Base-by-base conservation (phyloP, 1,140 invertebrate genomes). In the Scaptomyza graminum region DNA sequence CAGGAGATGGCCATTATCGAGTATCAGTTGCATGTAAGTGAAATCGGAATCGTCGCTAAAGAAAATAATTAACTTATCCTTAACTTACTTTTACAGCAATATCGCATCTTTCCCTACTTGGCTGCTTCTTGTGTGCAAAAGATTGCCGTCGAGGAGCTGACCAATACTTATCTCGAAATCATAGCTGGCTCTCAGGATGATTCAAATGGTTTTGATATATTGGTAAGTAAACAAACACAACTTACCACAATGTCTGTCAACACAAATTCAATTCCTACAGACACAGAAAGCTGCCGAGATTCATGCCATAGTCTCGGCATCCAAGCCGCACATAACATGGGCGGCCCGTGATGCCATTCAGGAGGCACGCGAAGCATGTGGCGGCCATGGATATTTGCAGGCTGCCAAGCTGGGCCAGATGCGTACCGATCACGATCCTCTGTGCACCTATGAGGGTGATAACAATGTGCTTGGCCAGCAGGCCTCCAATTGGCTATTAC, bases 381-480 rank as follows among this genome's bases (percentile, higher is more conserved):
- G 97, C 16, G 96, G 96, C 12, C 95, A 95, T 81, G 95, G 95
- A 0, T 95, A 89, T 65, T 68, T 92, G 43, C 77, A 90, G 94
- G 96, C 95, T n/a, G 93, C 96, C 63, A 94, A 96, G 76, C 92
- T 98, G 46, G 96, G 96, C n/a, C 95, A 96, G 66, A 92, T 98
- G 49, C 94, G 97, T 60, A 95, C 95, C 92, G 96, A 98, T 91
- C 95, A 98, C 92, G 98, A 99, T 93, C 96, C 97, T 0, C 97
- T 97, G 76, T 96, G 96, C 74, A 99, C 98, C 0, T 99, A 98
- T 83, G 98, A 99, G 93, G 98, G 98, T 5, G 98, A 99, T 92
- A 98, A 98, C 92, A 98, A 98, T 92, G 97, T 99, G 43, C 93
- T 99, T 5, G 94, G 97, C 8, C 98, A 99, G 90, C 98, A 99